Evolutionary conservation across 2,888 invertebrate genomes (phyloP).

Genomic region (Amphipyra berbera): DNA sequence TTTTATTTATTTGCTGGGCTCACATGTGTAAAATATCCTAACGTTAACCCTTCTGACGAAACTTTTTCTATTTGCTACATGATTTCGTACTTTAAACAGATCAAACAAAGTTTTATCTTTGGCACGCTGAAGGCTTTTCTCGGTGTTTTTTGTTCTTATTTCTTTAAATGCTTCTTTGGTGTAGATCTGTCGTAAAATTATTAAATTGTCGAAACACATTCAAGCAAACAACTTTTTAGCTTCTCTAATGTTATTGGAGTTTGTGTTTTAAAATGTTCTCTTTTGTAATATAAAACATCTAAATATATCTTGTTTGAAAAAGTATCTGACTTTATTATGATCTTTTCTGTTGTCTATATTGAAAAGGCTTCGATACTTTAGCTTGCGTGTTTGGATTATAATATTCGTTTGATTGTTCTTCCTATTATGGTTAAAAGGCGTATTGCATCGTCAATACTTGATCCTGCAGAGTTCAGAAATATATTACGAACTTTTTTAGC

Average conservation of each 20-base stretch:
- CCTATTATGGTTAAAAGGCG: too few species aligned
- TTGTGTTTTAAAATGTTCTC: slow-evolving; percentile 3
- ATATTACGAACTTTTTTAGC: background rate
- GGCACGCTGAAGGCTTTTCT: slow-evolving; percentile 3
- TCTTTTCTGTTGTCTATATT: slow-evolving; percentile 2
- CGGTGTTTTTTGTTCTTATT: slow-evolving; percentile 6
- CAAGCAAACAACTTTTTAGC: slow-evolving; percentile 6
- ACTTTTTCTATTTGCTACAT: slow-evolving; percentile 44
- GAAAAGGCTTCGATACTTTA: background rate
- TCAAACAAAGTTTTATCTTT: slow-evolving; percentile 48
- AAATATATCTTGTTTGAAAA: background rate
- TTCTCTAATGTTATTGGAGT: slow-evolving; percentile 15
- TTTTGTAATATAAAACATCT: slow-evolving; percentile 7
- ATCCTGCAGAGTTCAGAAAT: too few species aligned
- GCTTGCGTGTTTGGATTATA: too few species aligned
- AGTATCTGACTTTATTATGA: background rate
- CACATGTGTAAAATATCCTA: slow-evolving; percentile 16
- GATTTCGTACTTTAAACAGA: slow-evolving; percentile 50
- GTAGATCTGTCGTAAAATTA: background rate
- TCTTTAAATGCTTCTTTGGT: background rate
- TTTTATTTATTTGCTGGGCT: slow-evolving; percentile 33
- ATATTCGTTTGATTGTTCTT: too few species aligned
- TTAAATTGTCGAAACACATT: slow-evolving; percentile 2
- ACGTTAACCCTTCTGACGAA: slow-evolving; percentile 12
- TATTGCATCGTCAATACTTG: too few species aligned